phyloP scores from a whole-genome alignment of 2,888 invertebrate genomes.

The Apamea sordens region DNA sequence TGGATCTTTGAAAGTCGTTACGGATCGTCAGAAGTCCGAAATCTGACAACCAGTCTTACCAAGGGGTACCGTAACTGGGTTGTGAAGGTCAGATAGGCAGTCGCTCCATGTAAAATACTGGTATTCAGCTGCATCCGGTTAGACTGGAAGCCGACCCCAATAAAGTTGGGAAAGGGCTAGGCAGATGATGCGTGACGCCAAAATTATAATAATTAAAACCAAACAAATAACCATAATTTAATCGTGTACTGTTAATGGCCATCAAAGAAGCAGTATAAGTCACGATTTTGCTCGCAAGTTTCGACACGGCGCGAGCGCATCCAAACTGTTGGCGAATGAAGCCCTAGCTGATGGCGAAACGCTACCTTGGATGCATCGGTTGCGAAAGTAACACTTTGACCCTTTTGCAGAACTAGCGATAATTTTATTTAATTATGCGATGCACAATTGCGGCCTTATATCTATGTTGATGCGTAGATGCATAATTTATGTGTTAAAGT shows the following conservation, averaged over 20 bases:
- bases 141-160: too few species aligned
- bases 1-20: too few species aligned
- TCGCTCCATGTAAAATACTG: too few species aligned
- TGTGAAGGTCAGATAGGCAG: too few species aligned
- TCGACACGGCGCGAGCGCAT: constrained; percentile 76
- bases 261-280: constrained; percentile 71
- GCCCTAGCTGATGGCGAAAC: constrained; percentile 74
- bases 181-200: not conserved
- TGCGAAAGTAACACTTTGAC: constrained; percentile 60
- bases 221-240: constrained; percentile 57
- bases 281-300: constrained; percentile 78
- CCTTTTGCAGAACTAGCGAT: constrained; percentile 50
- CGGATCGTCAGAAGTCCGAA: too few species aligned
- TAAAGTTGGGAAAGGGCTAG: too few species aligned
- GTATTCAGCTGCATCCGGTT: too few species aligned
- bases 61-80: too few species aligned
- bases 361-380: constrained; percentile 68
- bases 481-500: not conserved
- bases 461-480: not conserved
- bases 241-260: constrained; percentile 58
- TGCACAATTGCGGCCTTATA: constrained; percentile 15
- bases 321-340: constrained; percentile 73
- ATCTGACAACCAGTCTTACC: too few species aligned
- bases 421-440: constrained; percentile 49
- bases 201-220: constrained; percentile 30